Conservation (phyloP, 2,888 invertebrate genomes). For the Microplitis manilae region DNA sequence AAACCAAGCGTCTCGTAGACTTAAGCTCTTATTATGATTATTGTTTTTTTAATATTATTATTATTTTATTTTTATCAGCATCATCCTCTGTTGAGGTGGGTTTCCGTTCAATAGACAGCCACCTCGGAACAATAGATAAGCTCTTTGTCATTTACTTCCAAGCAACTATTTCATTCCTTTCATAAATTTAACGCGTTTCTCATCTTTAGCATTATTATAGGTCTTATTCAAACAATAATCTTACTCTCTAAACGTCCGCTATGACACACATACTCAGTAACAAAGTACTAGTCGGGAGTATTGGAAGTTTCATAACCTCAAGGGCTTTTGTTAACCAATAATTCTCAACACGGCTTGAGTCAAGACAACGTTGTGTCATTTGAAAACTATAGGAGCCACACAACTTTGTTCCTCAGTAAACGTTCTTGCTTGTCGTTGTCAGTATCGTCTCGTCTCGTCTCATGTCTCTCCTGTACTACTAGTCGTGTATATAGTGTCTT, state of each 20-base stretch:
- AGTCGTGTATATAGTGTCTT: too few species aligned
- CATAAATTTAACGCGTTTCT: slow-evolving; percentile 14
- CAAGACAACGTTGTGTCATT: slow-evolving; percentile 18
- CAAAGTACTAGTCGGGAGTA: not conserved
- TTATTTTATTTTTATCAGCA: not conserved
- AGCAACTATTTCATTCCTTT: slow-evolving; percentile 1
- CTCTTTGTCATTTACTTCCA: slow-evolving; percentile 15
- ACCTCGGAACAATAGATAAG: slow-evolving; percentile 6
- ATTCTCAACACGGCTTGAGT: slow-evolving; percentile 5
- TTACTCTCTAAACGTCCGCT: slow-evolving; percentile 1
- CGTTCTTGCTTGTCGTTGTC: slow-evolving; percentile 1
- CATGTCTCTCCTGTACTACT: not conserved
- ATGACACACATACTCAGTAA: slow-evolving; percentile 2
- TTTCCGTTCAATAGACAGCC: not conserved
- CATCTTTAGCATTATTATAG: not conserved
- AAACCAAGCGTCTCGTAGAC: not conserved
- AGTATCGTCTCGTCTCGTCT: not conserved
- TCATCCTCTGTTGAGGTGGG: not conserved
- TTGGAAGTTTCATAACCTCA: slow-evolving; percentile 19
- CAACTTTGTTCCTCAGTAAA: not conserved
- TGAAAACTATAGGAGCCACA: slow-evolving; percentile 9
- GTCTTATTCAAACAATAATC: slow-evolving; percentile 8
- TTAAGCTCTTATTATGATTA: not conserved
- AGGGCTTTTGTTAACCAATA: slow-evolving; percentile 23
- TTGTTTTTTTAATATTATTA: not conserved